A percentile compares a stretch with the other conserved stretches of the same genome.
phyloP scores from a whole-genome alignment of 1,140 invertebrate genomes.

The Drosophila sucinea region DNA sequence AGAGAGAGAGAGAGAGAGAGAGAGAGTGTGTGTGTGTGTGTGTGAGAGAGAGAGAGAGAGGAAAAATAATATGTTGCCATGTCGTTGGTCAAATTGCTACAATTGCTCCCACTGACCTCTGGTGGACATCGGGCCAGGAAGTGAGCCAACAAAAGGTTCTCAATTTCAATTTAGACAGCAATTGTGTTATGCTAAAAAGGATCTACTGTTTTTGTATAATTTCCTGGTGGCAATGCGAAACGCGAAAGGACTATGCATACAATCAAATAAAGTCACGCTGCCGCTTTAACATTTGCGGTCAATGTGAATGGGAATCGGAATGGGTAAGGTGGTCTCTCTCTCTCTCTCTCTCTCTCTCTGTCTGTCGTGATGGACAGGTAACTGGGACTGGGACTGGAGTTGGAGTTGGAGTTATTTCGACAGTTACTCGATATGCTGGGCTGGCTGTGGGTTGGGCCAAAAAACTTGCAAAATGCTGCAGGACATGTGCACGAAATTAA shows the following conservation, averaged over 20 bases:
- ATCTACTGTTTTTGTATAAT: slow-evolving; percentile 70
- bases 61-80: slow-evolving; percentile 2
- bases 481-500: slow-evolving; percentile 78
- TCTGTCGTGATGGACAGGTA: slow-evolving; percentile 43
- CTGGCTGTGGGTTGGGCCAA: slow-evolving; percentile 27
- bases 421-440: slow-evolving; percentile 40
- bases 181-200: slow-evolving; percentile 60
- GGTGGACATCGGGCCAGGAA: slow-evolving; percentile 5
- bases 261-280: slow-evolving; percentile 76
- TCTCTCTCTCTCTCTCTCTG: too few species aligned
- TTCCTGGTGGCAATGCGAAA: slow-evolving; percentile 40
- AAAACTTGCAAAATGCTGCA: slow-evolving; percentile 70
- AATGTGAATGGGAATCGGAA: slow-evolving; percentile 18
- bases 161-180: slow-evolving; percentile 69
- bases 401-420: slow-evolving; percentile 3
- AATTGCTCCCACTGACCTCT: slow-evolving; percentile 6
- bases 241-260: slow-evolving; percentile 32
- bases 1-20: not conserved
- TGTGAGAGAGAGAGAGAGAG: not conserved
- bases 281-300: slow-evolving; percentile 76
- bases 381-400: slow-evolving; percentile 5
- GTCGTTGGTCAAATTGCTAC: slow-evolving; percentile 17
- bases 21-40: not conserved
- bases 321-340: not conserved
- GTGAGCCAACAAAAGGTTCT: slow-evolving; percentile 40